A percentile compares a stretch with the other conserved stretches of the same genome.
phyloP scores from a whole-genome alignment of 2,113 vertebrate species.

The Protobothrops mucrosquamatus region DNA sequence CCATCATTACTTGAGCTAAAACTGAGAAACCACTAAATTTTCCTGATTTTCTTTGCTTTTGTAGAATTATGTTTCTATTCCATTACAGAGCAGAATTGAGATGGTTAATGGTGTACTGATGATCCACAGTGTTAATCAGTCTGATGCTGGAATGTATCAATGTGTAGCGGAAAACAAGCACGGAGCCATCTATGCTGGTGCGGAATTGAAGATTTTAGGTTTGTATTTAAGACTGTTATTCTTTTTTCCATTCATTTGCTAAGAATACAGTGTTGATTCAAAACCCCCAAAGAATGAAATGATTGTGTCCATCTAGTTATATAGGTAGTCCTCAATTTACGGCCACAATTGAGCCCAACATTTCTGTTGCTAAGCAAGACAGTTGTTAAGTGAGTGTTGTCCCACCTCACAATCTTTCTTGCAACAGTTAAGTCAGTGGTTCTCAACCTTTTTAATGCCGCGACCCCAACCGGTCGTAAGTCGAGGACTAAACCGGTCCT shows the following conservation, averaged over 20 bases:
- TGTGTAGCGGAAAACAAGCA: conserved; percentile 94
- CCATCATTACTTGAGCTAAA: background rate
- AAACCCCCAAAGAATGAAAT: background rate
- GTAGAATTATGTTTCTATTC: conserved; percentile 42
- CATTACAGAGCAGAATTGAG: conserved; percentile 83
- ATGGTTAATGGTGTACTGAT: conserved; percentile 83
- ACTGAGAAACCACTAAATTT: background rate
- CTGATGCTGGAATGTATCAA: conserved; percentile 96
- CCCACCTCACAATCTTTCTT: background rate
- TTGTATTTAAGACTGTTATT: conserved; percentile 16
- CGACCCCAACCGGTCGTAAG: no score
- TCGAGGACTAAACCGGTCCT: no score
- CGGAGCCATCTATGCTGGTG: conserved; percentile 82
- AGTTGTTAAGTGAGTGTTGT: background rate
- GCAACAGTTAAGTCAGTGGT: background rate
- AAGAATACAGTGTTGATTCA: background rate
- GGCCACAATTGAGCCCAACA: no score
- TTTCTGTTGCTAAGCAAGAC: background rate
- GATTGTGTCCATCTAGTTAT: background rate
- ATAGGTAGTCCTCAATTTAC: background rate
- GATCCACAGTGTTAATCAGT: conserved; percentile 81
- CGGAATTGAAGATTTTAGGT: conserved; percentile 91
- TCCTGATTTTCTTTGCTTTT: conserved; percentile 34
- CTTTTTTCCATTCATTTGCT: background rate
- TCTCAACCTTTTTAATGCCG: no score